phyloP scores from a whole-genome alignment of 2,113 vertebrate genomes.

The Erinaceus europaeus region DNA sequence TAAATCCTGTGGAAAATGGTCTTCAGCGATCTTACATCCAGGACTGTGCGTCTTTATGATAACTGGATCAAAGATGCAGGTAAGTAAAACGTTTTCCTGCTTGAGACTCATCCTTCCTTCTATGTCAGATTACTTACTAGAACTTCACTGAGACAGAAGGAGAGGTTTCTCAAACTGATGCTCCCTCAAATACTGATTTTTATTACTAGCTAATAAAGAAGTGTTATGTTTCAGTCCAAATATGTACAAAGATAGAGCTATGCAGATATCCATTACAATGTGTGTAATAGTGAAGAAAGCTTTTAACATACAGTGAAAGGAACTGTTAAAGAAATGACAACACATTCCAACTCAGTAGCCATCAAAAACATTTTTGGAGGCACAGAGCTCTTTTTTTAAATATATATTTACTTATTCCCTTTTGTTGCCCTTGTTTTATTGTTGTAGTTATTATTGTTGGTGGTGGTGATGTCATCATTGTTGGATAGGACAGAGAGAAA shows the following conservation, averaged over 20 bases:
- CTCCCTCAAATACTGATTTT: slow-evolving; percentile 11
- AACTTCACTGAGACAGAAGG: slow-evolving; percentile 31
- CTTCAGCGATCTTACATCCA: slow-evolving; percentile 86
- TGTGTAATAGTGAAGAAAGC: slow-evolving; percentile 5
- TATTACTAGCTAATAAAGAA: background rate
- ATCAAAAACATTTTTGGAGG: slow-evolving; percentile 27
- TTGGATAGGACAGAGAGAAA: too few species aligned
- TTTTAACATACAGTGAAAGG: background rate
- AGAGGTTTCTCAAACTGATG: background rate
- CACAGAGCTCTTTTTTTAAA: background rate
- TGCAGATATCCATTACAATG: background rate
- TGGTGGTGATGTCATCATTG: too few species aligned
- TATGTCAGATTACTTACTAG: background rate
- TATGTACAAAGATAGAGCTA: background rate
- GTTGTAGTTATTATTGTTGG: too few species aligned
- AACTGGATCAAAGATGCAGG: slow-evolving; percentile 93
- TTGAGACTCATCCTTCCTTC: background rate
- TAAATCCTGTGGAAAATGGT: slow-evolving; percentile 85
- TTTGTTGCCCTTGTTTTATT: too few species aligned
- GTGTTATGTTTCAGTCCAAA: background rate
- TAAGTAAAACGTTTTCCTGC: slow-evolving; percentile 77
- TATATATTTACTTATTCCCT: too few species aligned
- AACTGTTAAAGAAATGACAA: background rate
- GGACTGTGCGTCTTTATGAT: slow-evolving; percentile 88
- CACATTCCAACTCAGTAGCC: background rate